Percentiles rank a stretch among this genome's conserved stretches.
Evolutionary conservation across 1,140 invertebrate genomes (phyloP).

Genomic region (Galleria mellonella): DNA sequence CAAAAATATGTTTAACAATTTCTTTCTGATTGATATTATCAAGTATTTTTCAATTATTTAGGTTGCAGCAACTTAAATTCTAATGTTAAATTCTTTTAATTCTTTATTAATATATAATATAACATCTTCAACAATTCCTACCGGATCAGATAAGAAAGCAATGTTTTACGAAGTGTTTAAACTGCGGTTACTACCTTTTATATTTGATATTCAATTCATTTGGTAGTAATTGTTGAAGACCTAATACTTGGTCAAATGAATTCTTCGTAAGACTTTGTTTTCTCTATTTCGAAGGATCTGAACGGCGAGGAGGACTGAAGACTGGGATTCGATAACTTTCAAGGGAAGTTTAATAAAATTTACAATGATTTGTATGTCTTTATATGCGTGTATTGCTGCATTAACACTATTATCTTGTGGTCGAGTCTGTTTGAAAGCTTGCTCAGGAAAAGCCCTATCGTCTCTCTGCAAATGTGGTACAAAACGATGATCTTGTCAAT

Average conservation of each 20-base stretch:
- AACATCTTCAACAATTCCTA: constrained; percentile 54
- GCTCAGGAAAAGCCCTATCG: constrained; percentile 3
- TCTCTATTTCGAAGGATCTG: constrained; percentile 29
- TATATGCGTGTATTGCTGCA: constrained; percentile 23
- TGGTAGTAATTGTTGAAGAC: constrained; percentile 52
- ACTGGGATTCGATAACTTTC: no score
- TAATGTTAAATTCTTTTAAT: no score
- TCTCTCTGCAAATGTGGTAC: constrained; percentile 22
- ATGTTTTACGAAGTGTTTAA: constrained; percentile 40
- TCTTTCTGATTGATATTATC: no score
- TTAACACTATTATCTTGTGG: constrained; percentile 24
- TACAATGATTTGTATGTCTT: constrained; percentile 33
- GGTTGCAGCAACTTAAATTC: no score
- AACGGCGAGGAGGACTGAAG: no score
- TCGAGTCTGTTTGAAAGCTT: constrained; percentile 12
- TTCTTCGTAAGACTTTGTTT: constrained; percentile 42
- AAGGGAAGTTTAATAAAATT: background rate
- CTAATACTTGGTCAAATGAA: constrained; percentile 1
- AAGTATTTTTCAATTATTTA: no score
- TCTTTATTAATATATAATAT: no score
- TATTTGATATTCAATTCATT: constrained; percentile 8
- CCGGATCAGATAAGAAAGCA: constrained; percentile 20
- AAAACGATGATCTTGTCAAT: constrained; percentile 6
- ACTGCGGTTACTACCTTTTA: constrained; percentile 16
- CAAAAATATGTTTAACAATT: no score